Percentiles rank a stretch among this genome's conserved stretches.
phyloP scores from a whole-genome alignment of 2,797 vertebrate species.

The Hydrophis major region DNA sequence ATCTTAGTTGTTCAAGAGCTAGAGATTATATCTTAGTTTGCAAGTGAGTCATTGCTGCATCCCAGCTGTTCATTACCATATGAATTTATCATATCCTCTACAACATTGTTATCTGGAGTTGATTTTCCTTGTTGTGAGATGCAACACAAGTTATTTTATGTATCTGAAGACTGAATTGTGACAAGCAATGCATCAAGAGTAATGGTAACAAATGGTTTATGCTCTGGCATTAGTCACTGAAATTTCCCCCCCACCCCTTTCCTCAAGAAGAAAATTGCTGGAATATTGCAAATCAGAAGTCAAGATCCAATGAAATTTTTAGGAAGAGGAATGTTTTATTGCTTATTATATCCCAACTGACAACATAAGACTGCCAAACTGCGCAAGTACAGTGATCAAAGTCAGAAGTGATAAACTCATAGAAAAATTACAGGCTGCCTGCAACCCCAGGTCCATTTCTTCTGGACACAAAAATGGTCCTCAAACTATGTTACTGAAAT shows the following conservation, averaged over 20 bases:
- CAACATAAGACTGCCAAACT: background rate
- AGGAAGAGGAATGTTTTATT: constrained; percentile 30
- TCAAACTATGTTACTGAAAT: background rate
- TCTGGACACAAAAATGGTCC: background rate
- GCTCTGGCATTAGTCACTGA: constrained; percentile 44
- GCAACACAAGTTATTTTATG: constrained; percentile 68
- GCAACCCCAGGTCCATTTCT: background rate
- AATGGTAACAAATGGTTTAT: constrained; percentile 53
- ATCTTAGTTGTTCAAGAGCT: constrained; percentile 51
- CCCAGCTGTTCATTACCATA: constrained; percentile 78
- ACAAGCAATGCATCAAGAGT: constrained; percentile 64
- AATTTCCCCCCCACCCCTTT: background rate
- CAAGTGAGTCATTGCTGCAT: constrained; percentile 66
- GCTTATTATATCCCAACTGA: background rate
- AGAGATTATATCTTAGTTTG: constrained; percentile 62
- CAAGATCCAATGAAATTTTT: constrained; percentile 21
- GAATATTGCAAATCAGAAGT: constrained; percentile 34
- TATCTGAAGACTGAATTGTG: constrained; percentile 64
- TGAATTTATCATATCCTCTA: constrained; percentile 70
- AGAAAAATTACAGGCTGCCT: background rate
- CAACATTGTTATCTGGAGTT: constrained; percentile 65
- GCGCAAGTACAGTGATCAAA: background rate
- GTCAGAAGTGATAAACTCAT: background rate
- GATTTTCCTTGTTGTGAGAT: constrained; percentile 64
- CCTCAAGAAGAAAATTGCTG: background rate